These are phyloP conservation scores for Steatornis caripensis DNA, from an alignment of 2,113 vertebrate genomes.

Conservation along the genomic window DNA sequence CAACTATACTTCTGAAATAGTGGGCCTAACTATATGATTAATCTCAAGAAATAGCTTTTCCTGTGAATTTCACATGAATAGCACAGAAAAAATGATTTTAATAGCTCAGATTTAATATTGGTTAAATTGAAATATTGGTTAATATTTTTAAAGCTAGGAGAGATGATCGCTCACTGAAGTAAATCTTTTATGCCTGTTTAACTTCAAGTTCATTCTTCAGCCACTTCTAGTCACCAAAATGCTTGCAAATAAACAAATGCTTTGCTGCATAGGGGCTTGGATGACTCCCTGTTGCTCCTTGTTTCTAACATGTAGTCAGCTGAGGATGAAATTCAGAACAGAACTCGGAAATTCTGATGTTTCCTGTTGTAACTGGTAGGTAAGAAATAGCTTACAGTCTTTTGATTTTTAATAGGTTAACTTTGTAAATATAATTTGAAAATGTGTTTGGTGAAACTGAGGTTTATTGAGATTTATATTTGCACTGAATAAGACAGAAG, in stretches of 20 bases:
- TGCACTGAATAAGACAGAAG: neutral
- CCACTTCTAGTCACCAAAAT: neutral
- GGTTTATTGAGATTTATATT: neutral
- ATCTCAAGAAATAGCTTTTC: neutral
- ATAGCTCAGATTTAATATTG: neutral
- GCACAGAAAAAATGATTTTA: neutral
- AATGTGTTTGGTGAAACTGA: neutral
- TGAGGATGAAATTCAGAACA: neutral
- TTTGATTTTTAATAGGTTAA: neutral
- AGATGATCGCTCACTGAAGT: neutral
- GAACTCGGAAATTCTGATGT: neutral
- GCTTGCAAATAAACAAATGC: neutral
- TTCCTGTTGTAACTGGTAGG: neutral
- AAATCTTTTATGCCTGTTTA: neutral
- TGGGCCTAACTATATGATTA: neutral
- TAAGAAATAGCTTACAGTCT: neutral
- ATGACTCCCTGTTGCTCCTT: neutral
- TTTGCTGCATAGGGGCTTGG: neutral
- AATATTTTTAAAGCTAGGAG: neutral
- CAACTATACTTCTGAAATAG: neutral
- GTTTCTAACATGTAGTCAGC: neutral
- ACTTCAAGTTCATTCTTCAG: neutral
- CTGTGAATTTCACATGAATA: accelerated
- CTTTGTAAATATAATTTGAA: neutral
- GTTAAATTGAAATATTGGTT: no score